A percentile compares a stretch with the other conserved stretches of the same genome.
Evolutionary conservation across 2,797 vertebrate species (phyloP).

Genomic region (Cyprinella venusta): DNA sequence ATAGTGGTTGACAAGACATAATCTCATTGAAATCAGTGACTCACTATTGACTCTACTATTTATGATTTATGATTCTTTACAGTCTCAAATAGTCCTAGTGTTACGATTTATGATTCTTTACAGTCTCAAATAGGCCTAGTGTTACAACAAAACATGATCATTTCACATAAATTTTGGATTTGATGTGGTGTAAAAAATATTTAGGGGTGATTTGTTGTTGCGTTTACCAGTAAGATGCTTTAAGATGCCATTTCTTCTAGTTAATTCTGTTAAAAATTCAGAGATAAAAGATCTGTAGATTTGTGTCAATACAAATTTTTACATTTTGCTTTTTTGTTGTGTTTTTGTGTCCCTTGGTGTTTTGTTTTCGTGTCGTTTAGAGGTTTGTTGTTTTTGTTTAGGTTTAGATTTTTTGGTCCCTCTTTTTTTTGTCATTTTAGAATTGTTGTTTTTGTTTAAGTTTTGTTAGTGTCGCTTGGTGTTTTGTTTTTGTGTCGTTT

Average conservation of each 20-base stretch:
- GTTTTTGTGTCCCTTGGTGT: neutral
- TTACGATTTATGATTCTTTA: neutral
- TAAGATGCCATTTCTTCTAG: neutral
- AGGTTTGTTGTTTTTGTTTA: no score
- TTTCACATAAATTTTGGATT: neutral
- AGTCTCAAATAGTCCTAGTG: neutral
- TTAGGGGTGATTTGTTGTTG: neutral
- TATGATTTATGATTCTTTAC: no score
- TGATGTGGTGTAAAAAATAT: neutral
- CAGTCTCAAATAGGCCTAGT: neutral
- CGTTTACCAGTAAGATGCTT: neutral
- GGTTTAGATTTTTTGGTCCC: neutral
- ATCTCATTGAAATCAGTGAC: slow-evolving; percentile 3
- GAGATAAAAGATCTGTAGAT: slow-evolving; percentile 14
- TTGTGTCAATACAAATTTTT: neutral
- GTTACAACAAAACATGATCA: neutral
- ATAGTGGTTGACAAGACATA: neutral
- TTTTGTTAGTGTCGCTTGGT: no score
- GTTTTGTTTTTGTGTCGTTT: neutral
- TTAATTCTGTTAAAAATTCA: neutral
- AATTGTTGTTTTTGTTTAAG: neutral
- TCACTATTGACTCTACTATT: no score
- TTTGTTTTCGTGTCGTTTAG: neutral
- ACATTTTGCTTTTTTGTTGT: neutral
- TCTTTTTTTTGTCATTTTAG: no score